A percentile compares a stretch with the other conserved stretches of the same genome.
These are phyloP conservation scores for Miniopterus natalensis DNA, from an alignment of 2,113 vertebrate genomes.

Conservation along the genomic window DNA sequence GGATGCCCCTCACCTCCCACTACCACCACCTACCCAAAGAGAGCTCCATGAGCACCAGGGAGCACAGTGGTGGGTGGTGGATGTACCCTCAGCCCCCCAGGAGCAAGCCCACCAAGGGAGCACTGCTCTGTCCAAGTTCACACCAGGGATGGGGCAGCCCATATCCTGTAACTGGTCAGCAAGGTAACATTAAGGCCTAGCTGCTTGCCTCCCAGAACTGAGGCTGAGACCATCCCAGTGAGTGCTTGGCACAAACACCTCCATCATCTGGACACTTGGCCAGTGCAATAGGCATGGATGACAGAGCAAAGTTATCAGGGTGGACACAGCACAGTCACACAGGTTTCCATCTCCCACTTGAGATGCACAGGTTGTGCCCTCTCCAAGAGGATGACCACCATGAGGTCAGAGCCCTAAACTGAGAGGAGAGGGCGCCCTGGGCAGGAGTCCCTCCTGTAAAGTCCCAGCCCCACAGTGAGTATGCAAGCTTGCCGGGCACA, in stretches of 20 bases:
- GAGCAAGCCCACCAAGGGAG: too few relatives aligned
- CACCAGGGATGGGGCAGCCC: neutral
- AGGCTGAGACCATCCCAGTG: too few relatives aligned
- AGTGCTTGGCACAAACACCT: neutral
- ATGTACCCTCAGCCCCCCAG: too few relatives aligned
- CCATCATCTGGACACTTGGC: neutral
- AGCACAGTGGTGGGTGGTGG: neutral
- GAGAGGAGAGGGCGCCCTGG: neutral
- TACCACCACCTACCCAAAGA: neutral
- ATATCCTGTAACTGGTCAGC: fast-evolving
- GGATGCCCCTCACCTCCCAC: neutral
- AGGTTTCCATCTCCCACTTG: neutral
- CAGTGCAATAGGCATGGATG: neutral
- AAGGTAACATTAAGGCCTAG: neutral
- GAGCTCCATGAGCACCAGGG: neutral
- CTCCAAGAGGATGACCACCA: fast-evolving
- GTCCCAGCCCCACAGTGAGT: neutral
- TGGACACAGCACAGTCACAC: neutral
- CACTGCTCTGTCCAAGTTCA: neutral
- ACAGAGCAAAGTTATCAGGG: neutral
- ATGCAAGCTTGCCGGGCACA: fast-evolving
- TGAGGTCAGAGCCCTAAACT: neutral
- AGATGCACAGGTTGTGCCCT: neutral
- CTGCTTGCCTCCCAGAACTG: neutral
- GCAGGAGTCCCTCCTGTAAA: neutral